Base-by-base conservation (phyloP, 2,888 invertebrate species). In the Ennomos fuscantarius region DNA sequence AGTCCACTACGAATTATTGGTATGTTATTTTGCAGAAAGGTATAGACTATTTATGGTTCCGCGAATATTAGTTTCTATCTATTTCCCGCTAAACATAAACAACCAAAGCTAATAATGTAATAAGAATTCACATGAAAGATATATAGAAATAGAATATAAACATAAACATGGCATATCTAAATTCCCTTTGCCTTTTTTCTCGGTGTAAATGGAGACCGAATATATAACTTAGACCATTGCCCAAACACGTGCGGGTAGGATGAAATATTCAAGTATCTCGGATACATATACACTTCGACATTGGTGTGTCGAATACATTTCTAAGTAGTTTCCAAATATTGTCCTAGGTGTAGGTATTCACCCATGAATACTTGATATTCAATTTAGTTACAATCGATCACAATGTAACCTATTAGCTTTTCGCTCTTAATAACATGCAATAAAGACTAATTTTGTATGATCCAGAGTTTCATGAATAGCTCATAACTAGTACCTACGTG, bases 231-330 rank as follows among this genome's bases (percentile, higher is more conserved):
- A 41, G 56, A 9, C 31, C 42, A 40, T n/a, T 47, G 32, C 41
- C 60, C n/a, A 58, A 59, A 63, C 63, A 55, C 49, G 24, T 62
- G 65, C 55, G 57, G 48, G 47, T 8, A n/a, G 15, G 50, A 63
- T 65, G 63, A 65, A 63, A 66, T 72, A 72, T 68, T 68, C 50
- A 55, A 62, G 24, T 55, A 9, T 8, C 45, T 52, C 36, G 40
- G 35, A 60, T 48, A 60, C 63, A 45, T 55, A 45, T 55, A 58
- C 51, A 58, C 58, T 55, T 54, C 31, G 57, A 43, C 48, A 63
- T 61, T 60, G 60, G 40, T 44, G 44, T 53, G 31, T 47, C 44
- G 50, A 47, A 59, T 62, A 67, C 61, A 64, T 61, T 62, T 62
- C 44, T 64, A 59, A 62, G 47, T 68, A 62, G 56, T 60, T 51